These are phyloP conservation scores for Hylyphantes graminicola DNA, from an alignment of 1,140 invertebrate species.

Conservation along the genomic window DNA sequence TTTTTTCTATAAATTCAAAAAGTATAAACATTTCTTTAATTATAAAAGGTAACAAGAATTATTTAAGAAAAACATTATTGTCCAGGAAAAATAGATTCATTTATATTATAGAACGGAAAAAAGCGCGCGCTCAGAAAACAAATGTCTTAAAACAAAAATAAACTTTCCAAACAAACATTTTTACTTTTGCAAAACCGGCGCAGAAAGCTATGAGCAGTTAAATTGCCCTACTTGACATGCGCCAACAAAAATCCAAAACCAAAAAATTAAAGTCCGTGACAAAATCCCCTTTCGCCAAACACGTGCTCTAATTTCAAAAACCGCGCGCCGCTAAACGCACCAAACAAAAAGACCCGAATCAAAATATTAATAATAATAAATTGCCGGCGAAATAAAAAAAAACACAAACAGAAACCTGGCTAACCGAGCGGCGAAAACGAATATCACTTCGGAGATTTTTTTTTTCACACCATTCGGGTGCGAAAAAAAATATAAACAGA, in stretches of 20 bases:
- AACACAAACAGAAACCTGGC: not conserved
- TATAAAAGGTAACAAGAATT: not conserved
- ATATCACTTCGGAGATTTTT: constrained; percentile 23
- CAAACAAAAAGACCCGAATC: not conserved
- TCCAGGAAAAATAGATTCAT: too few species aligned
- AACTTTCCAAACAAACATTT: too few species aligned
- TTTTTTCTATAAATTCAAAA: not conserved
- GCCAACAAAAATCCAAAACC: too few species aligned
- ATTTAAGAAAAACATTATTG: not conserved
- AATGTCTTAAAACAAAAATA: too few species aligned
- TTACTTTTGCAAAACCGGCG: too few species aligned
- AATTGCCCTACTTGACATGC: too few species aligned
- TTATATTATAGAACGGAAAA: too few species aligned
- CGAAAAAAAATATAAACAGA: constrained; percentile 32
- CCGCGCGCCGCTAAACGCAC: constrained; percentile 24
- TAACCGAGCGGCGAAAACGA: constrained; percentile 11
- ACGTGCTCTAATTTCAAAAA: not conserved
- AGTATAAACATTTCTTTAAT: not conserved
- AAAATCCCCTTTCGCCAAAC: too few species aligned
- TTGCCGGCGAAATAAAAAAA: constrained; percentile 32
- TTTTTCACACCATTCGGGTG: constrained; percentile 44
- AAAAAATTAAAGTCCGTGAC: too few species aligned
- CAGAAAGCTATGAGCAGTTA: too few species aligned
- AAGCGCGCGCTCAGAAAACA: too few species aligned
- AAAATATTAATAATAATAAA: constrained; percentile 25